Base-by-base conservation (phyloP, 2,113 vertebrate species). In the Aegypius monachus region DNA sequence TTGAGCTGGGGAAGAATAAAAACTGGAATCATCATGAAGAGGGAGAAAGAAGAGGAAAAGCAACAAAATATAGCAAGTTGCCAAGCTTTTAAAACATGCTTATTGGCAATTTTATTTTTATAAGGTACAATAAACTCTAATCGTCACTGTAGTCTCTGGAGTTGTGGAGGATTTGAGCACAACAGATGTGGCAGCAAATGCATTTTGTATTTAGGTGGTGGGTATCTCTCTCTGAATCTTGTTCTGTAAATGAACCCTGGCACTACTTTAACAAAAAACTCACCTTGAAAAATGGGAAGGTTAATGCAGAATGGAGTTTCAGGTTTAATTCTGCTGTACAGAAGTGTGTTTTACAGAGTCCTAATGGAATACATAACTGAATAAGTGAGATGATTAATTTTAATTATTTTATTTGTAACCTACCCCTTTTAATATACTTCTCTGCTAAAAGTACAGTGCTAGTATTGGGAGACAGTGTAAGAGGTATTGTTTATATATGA, bases 221-320 rank as follows among this genome's bases (percentile, higher is more conserved):
- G 21, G 3, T 47, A 18, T 53, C 63, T 68, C 77, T 25, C 26
- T 40, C 16, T 25, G 25, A 26, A 40, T 82, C 34, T 27, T 65
- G 4, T 85, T 93, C 17, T 72, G 16, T 38, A 50, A 66, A 82
- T 86, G 32, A 86, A 66, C 11, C 13, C 16, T 55, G 62, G 11
- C 29, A n/a, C 22, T 47, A 16, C 26, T 72, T 38, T 34, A 80
- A 48, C 79, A 85, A 91, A 92, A 95, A 88, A 38, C 17, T 96
- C 73, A 95, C 88, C 88, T 97, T 97, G 95, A 97, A 95, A 96
- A 97, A 93, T 81, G 86, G 50, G 52, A 95, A 95, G 81, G 86
- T 93, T 97, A 91, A 90, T 12, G 14, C 36, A 70, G 43, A 95
- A 93, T 80, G 77, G 73, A 43, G 16, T 87, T 81, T 82, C 80